A percentile compares a stretch with the other conserved stretches of the same genome.
Evolutionary conservation across 1,140 invertebrate genomes (phyloP).

Genomic region (Conus ventricosus): DNA sequence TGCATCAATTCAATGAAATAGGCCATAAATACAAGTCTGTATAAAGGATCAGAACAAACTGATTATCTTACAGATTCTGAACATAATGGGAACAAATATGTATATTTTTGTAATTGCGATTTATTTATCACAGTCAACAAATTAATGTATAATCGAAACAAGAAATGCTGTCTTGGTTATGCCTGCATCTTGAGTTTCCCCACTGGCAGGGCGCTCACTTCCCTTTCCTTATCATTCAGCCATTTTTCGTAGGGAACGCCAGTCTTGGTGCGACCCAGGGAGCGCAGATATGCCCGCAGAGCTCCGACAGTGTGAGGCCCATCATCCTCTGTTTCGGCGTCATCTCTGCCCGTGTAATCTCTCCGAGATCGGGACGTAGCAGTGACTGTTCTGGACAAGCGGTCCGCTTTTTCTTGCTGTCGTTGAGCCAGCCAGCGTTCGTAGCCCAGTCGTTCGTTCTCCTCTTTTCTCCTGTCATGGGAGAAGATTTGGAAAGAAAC

Average conservation of each 20-base stretch:
- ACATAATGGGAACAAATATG: too few species aligned
- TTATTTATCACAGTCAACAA: background rate
- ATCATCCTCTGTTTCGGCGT: slow-evolving; percentile 29
- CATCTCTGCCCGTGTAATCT: slow-evolving; percentile 25
- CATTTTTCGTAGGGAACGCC: slow-evolving; percentile 60
- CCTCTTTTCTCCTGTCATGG: slow-evolving; percentile 49
- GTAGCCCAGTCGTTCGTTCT: slow-evolving; percentile 56
- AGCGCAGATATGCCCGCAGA: slow-evolving; percentile 55
- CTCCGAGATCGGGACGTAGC: slow-evolving; percentile 17
- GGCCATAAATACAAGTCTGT: too few species aligned
- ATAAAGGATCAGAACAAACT: background rate
- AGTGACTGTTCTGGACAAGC: slow-evolving; percentile 33
- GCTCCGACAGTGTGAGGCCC: slow-evolving; percentile 44
- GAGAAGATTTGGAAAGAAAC: too few species aligned
- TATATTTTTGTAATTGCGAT: background rate
- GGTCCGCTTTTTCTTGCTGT: slow-evolving; percentile 55
- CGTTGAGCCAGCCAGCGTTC: slow-evolving; percentile 57
- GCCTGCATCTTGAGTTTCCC: background rate
- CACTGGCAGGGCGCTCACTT: slow-evolving; percentile 41
- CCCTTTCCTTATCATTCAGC: slow-evolving; percentile 59
- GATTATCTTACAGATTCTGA: background rate
- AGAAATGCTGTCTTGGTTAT: background rate
- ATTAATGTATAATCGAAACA: background rate
- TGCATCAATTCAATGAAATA: too few species aligned
- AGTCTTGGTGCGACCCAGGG: slow-evolving; percentile 53